These are phyloP conservation scores for Caretta caretta DNA, from an alignment of 2,113 vertebrate genomes.

Conservation along the genomic window DNA sequence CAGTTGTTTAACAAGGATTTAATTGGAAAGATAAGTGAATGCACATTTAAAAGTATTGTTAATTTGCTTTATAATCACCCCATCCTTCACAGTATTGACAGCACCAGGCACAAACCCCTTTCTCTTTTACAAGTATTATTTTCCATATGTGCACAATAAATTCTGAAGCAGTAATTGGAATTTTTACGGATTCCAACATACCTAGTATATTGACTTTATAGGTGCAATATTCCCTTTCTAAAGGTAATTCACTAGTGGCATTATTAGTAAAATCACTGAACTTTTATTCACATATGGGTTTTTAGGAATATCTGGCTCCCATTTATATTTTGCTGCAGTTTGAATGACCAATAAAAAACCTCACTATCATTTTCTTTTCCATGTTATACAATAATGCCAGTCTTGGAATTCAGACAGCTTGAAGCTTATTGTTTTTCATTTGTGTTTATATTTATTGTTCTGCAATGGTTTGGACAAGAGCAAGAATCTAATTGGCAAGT, in stretches of 20 bases:
- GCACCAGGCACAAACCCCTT: slow-evolving; percentile 86
- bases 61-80: slow-evolving; percentile 93
- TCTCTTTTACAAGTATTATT: slow-evolving; percentile 91
- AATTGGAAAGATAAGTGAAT: slow-evolving; percentile 95
- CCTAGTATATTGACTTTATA: slow-evolving; percentile 78
- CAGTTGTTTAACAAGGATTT: slow-evolving; percentile 93
- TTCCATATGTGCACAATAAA: slow-evolving; percentile 90
- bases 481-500: slow-evolving; percentile 60
- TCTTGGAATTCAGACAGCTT: slow-evolving; percentile 33
- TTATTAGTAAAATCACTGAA: slow-evolving; percentile 11
- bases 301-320: slow-evolving; percentile 13
- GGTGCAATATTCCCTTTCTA: slow-evolving; percentile 66
- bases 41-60: slow-evolving; percentile 93
- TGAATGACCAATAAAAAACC: slow-evolving; percentile 47
- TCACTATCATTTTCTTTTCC: slow-evolving; percentile 5
- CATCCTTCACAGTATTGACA: slow-evolving; percentile 93
- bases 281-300: background rate
- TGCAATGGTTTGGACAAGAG: slow-evolving; percentile 49
- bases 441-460: slow-evolving; percentile 71
- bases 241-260: slow-evolving; percentile 69
- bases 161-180: slow-evolving; percentile 86
- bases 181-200: slow-evolving; percentile 85
- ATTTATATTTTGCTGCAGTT: slow-evolving; percentile 37
- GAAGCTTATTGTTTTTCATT: slow-evolving; percentile 68
- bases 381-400: slow-evolving; percentile 56